Evolutionary conservation across 2,797 vertebrate genomes (phyloP), one percentile per base, ranked within the genome.

Genomic region (Synanceia verrucosa): DNA sequence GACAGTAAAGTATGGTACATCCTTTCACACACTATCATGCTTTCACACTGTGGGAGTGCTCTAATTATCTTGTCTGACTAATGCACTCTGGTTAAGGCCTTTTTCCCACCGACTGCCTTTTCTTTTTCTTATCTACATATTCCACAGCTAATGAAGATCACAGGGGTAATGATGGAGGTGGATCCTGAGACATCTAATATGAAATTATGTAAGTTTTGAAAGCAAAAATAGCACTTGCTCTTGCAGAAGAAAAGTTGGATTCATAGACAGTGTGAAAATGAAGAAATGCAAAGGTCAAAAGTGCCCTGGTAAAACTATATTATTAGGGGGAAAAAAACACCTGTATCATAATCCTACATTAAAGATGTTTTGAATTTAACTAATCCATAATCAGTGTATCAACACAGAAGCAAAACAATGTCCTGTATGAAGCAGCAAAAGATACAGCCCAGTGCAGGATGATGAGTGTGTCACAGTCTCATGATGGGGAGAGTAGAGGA

Each of bases 11-110:
- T n/a, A n/a, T n/a, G n/a, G n/a, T n/a, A n/a, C n/a, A n/a, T n/a
- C n/a, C n/a, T n/a, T n/a, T n/a, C n/a, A 68, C 28, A 56, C 33
- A 75, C n/a, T 11, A 50, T 21, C 34, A 72, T 59, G n/a, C 18
- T 36, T 29, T 44, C 47, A 59, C 16, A 24, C 24, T 21, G 62
- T 4, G 26, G 24, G 21, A 51, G 21, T 28, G 46, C 28, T 34
- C 34, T n/a, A 59, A 44, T 65, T 36, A 46, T 51, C 70, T 5
- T 39, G 33, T 64, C 69, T 64, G 69, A 26, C 36, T 65, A 74
- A 67, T 61, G 64, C 50, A 39, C 12, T 55, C 41, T 53, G 55
- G 4, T 51, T 34, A 43, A 34, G 18, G 26, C 18, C 9, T 31
- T 63, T 47, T 24, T 21, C 28, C 29, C 19, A n/a, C 4, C 41